Conservation (phyloP, 2,797 vertebrate species). For the Poeciliopsis presidionis region DNA sequence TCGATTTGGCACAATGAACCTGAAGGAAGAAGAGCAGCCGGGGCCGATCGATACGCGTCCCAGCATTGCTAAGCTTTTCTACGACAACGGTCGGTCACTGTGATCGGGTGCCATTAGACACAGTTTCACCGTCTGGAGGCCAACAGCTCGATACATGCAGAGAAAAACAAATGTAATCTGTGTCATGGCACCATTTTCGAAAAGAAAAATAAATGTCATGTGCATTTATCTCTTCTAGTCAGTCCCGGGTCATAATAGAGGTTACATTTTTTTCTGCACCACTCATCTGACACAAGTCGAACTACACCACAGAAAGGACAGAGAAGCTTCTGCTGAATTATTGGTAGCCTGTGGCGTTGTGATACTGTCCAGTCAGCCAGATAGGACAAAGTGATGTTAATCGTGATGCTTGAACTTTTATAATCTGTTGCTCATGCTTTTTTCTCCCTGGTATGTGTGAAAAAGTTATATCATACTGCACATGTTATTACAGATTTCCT, state of each 20-base stretch:
- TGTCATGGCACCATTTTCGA: conserved; percentile 18
- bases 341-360: not conserved
- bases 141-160: conserved; percentile 37
- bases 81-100: not conserved
- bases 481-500: not conserved
- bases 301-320: conserved; percentile 12
- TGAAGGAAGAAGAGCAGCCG: conserved; percentile 51
- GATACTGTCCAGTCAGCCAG: conserved; percentile 4
- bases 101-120: conserved; percentile 33
- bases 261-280: conserved; percentile 21
- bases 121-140: conserved; percentile 41
- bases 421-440: not conserved
- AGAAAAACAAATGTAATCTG: conserved; percentile 37
- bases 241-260: conserved; percentile 21
- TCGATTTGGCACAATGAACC: conserved; percentile 57
- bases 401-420: not conserved
- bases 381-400: not conserved
- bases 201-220: conserved; percentile 16
- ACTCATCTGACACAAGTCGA: conserved; percentile 6
- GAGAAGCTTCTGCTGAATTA: conserved; percentile 9
- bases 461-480: not conserved
- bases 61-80: conserved; percentile 5
- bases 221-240: conserved; percentile 18
- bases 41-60: conserved; percentile 56
- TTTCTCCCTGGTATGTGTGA: not conserved